Evolutionary conservation across 2,888 invertebrate genomes (phyloP), one percentile per base, ranked within the genome.

Genomic region (Disparrhopalites patrizii): DNA sequence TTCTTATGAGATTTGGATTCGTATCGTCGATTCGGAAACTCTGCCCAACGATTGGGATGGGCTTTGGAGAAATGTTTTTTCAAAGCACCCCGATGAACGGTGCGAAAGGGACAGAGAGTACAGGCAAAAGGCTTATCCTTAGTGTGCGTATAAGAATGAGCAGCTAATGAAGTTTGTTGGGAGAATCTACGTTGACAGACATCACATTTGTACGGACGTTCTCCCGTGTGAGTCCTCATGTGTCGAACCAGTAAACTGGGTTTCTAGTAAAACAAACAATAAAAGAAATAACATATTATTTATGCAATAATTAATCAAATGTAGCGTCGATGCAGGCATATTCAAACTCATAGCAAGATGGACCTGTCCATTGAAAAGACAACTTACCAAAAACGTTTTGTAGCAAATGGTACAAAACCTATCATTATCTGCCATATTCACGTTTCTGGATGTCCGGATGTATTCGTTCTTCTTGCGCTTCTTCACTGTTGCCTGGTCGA

Each of bases 101-200:
- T 86, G 10, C 81, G 81, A 71, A 82, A 82, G n/a, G 81, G 80
- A 77, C 87, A 87, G 68, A 83, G 80, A 0, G 81, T 79, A 76
- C 87, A 87, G 3, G 78, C 77, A 76, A 81, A 82, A 0, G 85
- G 84, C 51, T 83, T 80, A 20, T 47, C 25, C 4, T 83, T 83
- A 0, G 81, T 81, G 77, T 87, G 86, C 67, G 82, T 81, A 62
- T 82, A 82, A 74, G 82, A 80, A 76, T 87, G 87, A 69, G 83
- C 82, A 62, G 83, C 81, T 33, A 87, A 78, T 0, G 85, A 82
- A 28, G 83, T 84, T 70, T 83, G 83, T 72, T 85, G 85, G 57
- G 83, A 82, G 75, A 86, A 87, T 1, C 82, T 81, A 76, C 83
- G 84, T 4, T 79, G 77, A 76, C 87, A 87, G 25, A 81, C 76